A percentile compares a stretch with the other conserved stretches of the same genome.
phyloP scores from a whole-genome alignment of 2,113 vertebrate species.

The Nothobranchius kuhntae region DNA sequence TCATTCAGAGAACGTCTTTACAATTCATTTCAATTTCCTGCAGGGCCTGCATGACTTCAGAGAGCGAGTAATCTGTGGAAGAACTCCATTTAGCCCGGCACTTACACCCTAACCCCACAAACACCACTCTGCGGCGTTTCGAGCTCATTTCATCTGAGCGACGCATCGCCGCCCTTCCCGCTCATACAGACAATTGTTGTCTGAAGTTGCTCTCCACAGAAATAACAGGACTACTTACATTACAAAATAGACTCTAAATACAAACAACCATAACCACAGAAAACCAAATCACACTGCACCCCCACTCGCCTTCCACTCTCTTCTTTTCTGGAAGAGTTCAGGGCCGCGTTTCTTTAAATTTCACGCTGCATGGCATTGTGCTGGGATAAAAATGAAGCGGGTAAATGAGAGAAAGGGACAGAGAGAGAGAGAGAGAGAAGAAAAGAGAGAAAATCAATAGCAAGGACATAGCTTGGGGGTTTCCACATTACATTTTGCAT shows the following conservation, averaged over 20 bases:
- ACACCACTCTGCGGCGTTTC: constrained; percentile 46
- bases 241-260: constrained; percentile 76
- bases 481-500: constrained; percentile 84
- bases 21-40: constrained; percentile 73
- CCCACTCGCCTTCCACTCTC: neutral
- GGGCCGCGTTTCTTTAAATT: constrained; percentile 66
- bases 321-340: constrained; percentile 43
- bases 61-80: constrained; percentile 65
- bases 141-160: constrained; percentile 64
- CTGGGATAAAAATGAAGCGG: constrained; percentile 72
- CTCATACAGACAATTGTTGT: constrained; percentile 63
- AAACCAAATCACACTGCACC: constrained; percentile 36
- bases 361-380: constrained; percentile 74
- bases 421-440: constrained; percentile 43
- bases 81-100: constrained; percentile 65
- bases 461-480: constrained; percentile 79
- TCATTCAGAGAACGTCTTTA: constrained; percentile 53
- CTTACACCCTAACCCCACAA: constrained; percentile 69
- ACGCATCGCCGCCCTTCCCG: constrained; percentile 53
- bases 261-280: constrained; percentile 73
- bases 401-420: constrained; percentile 64
- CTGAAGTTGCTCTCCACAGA: constrained; percentile 56
- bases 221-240: constrained; percentile 73
- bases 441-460: constrained; percentile 78
- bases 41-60: constrained; percentile 67